Evolutionary conservation across 2,888 invertebrate species (phyloP).

Genomic region (Corbicula japonica): DNA sequence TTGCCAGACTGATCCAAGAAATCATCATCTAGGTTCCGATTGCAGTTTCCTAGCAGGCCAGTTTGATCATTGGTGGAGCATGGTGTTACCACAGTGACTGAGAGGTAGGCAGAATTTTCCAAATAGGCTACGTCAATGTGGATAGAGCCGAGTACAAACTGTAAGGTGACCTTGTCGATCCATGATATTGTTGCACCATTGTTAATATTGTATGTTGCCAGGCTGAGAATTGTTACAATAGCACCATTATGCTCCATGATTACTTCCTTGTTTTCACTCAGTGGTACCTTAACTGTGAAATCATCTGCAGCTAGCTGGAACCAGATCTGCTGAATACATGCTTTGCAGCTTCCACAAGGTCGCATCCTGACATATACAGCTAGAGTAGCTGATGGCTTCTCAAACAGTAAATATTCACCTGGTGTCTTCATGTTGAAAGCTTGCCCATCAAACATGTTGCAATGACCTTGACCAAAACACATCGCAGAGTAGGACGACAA

Average conservation of each 20-base stretch:
- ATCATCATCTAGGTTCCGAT: conserved; percentile 71
- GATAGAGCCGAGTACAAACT: conserved; percentile 33
- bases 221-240: conserved; percentile 35
- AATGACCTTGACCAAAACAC: conserved; percentile 69
- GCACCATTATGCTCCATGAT: conserved; percentile 62
- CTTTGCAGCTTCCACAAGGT: conserved; percentile 68
- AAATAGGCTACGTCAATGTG: conserved; percentile 53
- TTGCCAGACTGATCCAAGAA: conserved; percentile 49
- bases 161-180: conserved; percentile 54
- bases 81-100: conserved; percentile 36
- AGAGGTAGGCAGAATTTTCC: conserved; percentile 44
- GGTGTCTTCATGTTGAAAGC: conserved; percentile 61
- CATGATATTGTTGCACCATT: conserved; percentile 39
- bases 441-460: conserved; percentile 71
- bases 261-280: conserved; percentile 35
- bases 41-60: conserved; percentile 76
- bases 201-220: conserved; percentile 45
- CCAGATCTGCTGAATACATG: conserved; percentile 71
- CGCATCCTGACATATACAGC: conserved; percentile 62
- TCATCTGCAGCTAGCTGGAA: conserved; percentile 56
- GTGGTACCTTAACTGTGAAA: conserved; percentile 67
- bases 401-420: conserved; percentile 66
- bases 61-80: conserved; percentile 44
- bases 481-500: conserved; percentile 25
- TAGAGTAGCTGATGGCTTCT: conserved; percentile 38